Conservation (phyloP, 2,113 vertebrate genomes). For the Micronycteris hirsuta region DNA sequence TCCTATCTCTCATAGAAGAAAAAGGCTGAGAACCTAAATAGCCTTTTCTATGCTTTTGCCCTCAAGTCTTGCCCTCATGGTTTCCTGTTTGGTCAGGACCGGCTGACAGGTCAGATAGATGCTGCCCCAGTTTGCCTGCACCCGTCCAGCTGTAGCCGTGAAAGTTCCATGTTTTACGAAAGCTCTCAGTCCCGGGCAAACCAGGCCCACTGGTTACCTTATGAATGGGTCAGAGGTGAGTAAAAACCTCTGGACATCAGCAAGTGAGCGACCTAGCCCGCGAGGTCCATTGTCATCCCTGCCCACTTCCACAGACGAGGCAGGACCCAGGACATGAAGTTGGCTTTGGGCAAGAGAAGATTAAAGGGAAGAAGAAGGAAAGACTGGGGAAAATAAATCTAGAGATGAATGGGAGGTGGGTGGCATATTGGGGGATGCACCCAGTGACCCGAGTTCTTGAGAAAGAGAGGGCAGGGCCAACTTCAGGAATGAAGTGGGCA, state of each 20-base stretch:
- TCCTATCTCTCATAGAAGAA: neutral
- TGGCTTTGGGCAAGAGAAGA: neutral
- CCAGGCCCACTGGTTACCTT: neutral
- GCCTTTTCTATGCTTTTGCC: slow-evolving; percentile 15
- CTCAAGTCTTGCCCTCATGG: neutral
- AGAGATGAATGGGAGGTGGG: neutral
- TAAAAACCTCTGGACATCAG: neutral
- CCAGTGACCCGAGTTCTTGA: neutral
- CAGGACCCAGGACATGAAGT: neutral
- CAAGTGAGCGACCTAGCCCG: neutral
- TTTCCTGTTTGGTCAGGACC: neutral
- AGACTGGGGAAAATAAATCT: neutral
- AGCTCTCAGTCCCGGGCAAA: neutral
- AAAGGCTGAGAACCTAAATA: neutral
- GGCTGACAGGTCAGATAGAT: neutral
- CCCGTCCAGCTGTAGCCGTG: neutral
- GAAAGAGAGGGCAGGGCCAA: neutral
- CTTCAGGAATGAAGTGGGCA: neutral
- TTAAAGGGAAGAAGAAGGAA: neutral
- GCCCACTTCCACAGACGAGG: neutral
- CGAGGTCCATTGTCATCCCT: neutral
- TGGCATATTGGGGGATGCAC: neutral
- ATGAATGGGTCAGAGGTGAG: neutral
- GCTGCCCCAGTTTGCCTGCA: neutral
- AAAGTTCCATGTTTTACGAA: neutral